Conservation (phyloP, 53 echinoderm and acorn worm genomes). For the Henricia sp. region DNA sequence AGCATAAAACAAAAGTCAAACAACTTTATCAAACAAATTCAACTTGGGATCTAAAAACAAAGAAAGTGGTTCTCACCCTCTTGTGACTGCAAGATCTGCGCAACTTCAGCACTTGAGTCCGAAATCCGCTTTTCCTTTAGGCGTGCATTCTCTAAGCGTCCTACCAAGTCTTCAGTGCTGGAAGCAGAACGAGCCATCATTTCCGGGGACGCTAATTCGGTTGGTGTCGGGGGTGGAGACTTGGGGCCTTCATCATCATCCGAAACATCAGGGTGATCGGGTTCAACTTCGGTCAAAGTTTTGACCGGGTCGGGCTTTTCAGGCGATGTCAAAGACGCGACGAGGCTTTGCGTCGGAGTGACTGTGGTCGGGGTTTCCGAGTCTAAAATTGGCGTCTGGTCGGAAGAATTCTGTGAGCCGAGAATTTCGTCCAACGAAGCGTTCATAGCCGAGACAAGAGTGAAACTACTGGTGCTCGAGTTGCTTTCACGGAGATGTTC, state of each 20-base stretch:
- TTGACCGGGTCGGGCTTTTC: not conserved
- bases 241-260: constrained; percentile 72
- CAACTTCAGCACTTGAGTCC: constrained; percentile 96
- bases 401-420: constrained; percentile 68
- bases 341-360: constrained; percentile 68
- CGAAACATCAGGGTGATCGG: constrained; percentile 49
- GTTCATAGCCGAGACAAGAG: constrained; percentile 80
- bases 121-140: constrained; percentile 87
- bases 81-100: constrained; percentile 74
- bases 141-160: constrained; percentile 78
- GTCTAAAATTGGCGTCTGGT: constrained; percentile 40
- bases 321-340: constrained; percentile 1
- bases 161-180: constrained; percentile 70
- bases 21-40: no score
- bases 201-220: constrained; percentile 60
- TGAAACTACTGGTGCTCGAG: constrained; percentile 84
- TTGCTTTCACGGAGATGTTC: constrained; percentile 80
- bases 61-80: constrained; percentile 4
- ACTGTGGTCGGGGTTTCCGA: constrained; percentile 85
- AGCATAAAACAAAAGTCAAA: no score
- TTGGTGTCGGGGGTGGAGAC: constrained; percentile 90
- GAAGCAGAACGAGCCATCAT: constrained; percentile 43
- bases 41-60: no score
- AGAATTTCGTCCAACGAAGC: constrained; percentile 75
- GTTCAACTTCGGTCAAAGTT: not conserved